Evolutionary conservation across 2,888 invertebrate genomes (phyloP), one percentile per base, ranked within the genome.

Genomic region (Agrochola lychnidis): DNA sequence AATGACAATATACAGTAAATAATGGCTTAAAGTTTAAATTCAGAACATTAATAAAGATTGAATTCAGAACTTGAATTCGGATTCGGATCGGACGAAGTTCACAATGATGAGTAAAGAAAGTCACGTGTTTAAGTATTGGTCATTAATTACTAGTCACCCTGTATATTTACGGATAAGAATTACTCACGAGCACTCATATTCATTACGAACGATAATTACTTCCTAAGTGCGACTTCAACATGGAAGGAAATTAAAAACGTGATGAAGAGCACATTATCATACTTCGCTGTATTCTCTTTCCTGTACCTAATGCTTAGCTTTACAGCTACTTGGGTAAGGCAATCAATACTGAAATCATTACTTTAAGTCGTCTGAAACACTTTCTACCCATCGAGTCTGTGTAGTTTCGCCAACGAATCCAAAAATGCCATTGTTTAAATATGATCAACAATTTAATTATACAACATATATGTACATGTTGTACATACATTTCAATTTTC

Each of bases 161-260:
- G 36, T 36, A 25, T 48, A 36, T 62, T 80, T 25, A 42, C n/a
- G 9, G 36, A 56, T n/a, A 56, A 59, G 36, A 63, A 77, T 36
- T 69, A 53, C 61, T 81, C 69, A n/a, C 59, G 40, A 64, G 59
- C 19, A 51, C 51, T 51, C 19, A 19, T 19, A 62, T 83, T 83
- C 45, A 64, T 59, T 77, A 45, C 25, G 7, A 48, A 68, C 61
- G 51, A 73, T 84, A 78, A 78, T 83, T 64, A 57, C 72, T 78
- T 78, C 71, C 64, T 61, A 72, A 74, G 69, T 79, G 67, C 56
- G 66, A 76, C 69, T 81, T 74, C 78, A 76, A 81, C 63, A 64
- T 74, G 63, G 64, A 76, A 81, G 79, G 76, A 73, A 81, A 87
- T 84, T 76, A 84, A 84, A 76, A 83, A 80, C 57, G 73, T 66